Conservation (phyloP, 2,113 vertebrate species). For the Cygnus buccinator region DNA sequence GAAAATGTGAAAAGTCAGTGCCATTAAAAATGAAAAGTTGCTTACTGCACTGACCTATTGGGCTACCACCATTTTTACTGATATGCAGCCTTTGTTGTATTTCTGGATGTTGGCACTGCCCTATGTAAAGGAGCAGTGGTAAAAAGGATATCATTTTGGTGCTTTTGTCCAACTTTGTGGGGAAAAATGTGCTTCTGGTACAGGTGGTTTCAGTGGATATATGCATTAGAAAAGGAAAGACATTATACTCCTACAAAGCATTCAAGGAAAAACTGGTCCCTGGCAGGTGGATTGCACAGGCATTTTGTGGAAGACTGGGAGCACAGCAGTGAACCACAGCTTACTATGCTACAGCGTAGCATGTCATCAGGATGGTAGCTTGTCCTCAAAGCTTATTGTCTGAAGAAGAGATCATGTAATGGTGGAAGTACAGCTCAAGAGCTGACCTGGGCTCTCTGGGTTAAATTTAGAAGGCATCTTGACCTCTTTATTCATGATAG, state of each 20-base stretch:
- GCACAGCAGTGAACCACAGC: not conserved
- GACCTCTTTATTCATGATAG: not conserved
- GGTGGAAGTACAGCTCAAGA: not conserved
- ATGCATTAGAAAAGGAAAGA: not conserved
- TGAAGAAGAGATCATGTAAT: not conserved
- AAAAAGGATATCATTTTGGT: not conserved
- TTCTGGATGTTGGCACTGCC: not conserved
- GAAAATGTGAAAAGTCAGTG: not conserved
- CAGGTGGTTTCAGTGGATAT: not conserved
- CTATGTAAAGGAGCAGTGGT: not conserved
- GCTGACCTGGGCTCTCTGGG: not conserved
- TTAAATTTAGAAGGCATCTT: not conserved
- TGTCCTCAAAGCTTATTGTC: not conserved
- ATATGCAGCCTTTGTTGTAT: not conserved
- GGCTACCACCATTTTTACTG: not conserved
- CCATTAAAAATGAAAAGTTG: not conserved
- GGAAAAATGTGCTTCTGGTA: not conserved
- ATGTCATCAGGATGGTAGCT: not conserved
- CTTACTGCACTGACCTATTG: not conserved
- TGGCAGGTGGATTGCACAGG: not conserved
- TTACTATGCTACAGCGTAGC: not conserved
- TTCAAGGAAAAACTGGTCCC: not conserved
- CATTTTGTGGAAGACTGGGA: not conserved
- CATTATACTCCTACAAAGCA: not conserved
- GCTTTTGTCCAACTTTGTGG: not conserved